Percentiles rank a stretch among this genome's conserved stretches.
phyloP scores from a whole-genome alignment of 2,797 vertebrate species.

The Acipenser transmontanus region DNA sequence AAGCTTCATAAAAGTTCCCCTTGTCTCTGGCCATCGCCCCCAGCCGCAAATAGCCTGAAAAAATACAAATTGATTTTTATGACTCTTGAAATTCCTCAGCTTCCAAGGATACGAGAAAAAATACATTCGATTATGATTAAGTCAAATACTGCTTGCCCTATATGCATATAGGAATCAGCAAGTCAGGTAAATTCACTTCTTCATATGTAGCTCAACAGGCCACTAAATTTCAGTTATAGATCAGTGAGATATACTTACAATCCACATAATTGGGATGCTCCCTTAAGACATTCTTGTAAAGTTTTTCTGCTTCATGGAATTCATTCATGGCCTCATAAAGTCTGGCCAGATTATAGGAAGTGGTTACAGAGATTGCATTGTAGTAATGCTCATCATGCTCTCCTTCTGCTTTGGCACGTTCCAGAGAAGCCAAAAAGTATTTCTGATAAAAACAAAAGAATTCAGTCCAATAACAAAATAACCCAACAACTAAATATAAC shows the following conservation, averaged over 20 bases:
- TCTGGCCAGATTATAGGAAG: constrained; percentile 92
- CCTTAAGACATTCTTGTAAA: constrained; percentile 95
- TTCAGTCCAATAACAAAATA: too few species aligned
- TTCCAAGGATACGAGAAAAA: too few species aligned
- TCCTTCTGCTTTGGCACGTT: constrained; percentile 93
- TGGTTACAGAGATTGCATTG: constrained; percentile 97
- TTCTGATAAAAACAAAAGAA: constrained; percentile 61
- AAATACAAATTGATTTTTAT: constrained; percentile 15
- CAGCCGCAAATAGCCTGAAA: constrained; percentile 85
- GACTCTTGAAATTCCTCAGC: not conserved
- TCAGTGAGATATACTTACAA: constrained; percentile 69
- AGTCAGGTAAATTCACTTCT: not conserved
- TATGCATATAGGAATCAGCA: too few species aligned
- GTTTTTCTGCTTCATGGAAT: constrained; percentile 94
- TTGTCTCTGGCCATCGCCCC: constrained; percentile 98
- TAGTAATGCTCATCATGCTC: constrained; percentile 98
- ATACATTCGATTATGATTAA: not conserved
- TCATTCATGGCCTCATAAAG: constrained; percentile 96
- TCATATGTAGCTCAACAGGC: not conserved
- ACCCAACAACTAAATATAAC: too few species aligned
- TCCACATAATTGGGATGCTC: constrained; percentile 98
- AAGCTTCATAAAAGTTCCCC: constrained; percentile 98
- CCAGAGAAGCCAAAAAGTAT: constrained; percentile 93
- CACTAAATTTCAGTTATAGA: not conserved
- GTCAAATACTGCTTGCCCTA: too few species aligned